Base-by-base conservation (phyloP, 1,140 invertebrate genomes). In the Drosophila dunni region DNA sequence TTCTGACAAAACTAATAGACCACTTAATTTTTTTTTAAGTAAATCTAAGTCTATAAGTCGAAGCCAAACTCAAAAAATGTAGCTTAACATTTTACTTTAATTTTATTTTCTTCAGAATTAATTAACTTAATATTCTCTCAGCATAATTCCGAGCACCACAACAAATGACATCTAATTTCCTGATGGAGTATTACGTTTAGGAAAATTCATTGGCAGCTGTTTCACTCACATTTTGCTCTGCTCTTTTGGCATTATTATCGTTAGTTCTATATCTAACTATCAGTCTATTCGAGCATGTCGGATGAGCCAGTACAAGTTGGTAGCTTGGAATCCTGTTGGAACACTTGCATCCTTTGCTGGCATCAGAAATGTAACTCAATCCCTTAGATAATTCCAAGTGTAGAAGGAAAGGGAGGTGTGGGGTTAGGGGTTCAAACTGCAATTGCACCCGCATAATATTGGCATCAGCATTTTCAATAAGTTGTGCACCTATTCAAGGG, bases 381-480 rank as follows among this genome's bases (percentile, higher is more conserved):
- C 10, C 38, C 38, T 40, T 40, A 2, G 38, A 40, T 40, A 11
- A 42, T 42, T 6, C n/a, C 40, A 13, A 42, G 4, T 42, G 38
- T 1, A 11, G 38, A 3, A 3, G 38, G 13, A n/a, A 3, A 10
- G 17, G 24, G 48, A 29, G 42, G 7, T 15, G 13, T n/a, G 24
- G 24, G 24, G 24, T 29, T 29, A 29, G 24, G 3, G 24, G 24
- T 20, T 20, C 17, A 20, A 20, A 20, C 17, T 40, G 38, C 10
- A 51, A 5, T 33, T 17, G 3, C 10, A 60, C 63, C 58, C 36
- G 56, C 65, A 72, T 62, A 74, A 72, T 62, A 74, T 67, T 68
- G 64, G 65, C 79, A 83, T 83, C 71, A 75, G 77, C 73, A 84
- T 84, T 79, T 84, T 84, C 81, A 84, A 83, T 83, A 82, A 83